Percentiles rank a stretch among this genome's conserved stretches.
Conservation (phyloP, 2,797 vertebrate species). For the Hypotaenidia philippensis region DNA sequence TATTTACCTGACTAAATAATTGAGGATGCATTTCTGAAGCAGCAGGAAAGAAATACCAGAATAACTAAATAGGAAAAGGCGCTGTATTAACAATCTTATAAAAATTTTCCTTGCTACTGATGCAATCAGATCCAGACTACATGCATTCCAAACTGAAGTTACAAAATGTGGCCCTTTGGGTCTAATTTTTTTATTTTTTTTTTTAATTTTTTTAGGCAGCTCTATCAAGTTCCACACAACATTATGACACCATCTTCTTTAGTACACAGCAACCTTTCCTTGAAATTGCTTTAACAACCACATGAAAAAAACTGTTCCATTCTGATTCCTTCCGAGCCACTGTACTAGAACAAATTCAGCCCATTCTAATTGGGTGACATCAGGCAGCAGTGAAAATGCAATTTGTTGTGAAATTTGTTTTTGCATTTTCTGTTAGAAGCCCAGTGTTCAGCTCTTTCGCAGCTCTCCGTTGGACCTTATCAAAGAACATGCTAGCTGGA, state of each 20-base stretch:
- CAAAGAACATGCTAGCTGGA: slow-evolving; percentile 81
- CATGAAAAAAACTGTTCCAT: slow-evolving; percentile 60
- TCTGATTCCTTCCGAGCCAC: slow-evolving; percentile 66
- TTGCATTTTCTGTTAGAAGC: slow-evolving; percentile 77
- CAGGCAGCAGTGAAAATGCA: slow-evolving; percentile 77
- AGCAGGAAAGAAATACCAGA: neutral
- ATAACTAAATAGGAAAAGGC: neutral
- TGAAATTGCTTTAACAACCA: slow-evolving; percentile 60
- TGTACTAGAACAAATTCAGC: slow-evolving; percentile 79
- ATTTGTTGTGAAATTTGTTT: slow-evolving; percentile 83
- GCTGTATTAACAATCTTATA: neutral
- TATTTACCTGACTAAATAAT: neutral
- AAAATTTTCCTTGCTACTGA: neutral
- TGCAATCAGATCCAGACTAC: neutral
- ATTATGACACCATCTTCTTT: slow-evolving; percentile 19
- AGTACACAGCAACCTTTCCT: slow-evolving; percentile 29
- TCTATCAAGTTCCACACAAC: slow-evolving; percentile 40
- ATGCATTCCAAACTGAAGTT: slow-evolving; percentile 27
- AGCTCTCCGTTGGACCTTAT: slow-evolving; percentile 85
- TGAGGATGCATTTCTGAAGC: neutral
- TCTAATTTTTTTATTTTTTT: slow-evolving; percentile 13
- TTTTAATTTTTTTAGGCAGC: neutral
- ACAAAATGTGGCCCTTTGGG: neutral
- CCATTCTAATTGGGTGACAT: slow-evolving; percentile 74
- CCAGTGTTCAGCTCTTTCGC: slow-evolving; percentile 69